Conservation (phyloP, 2,797 vertebrate species). For the Hippoglossus hippoglossus region DNA sequence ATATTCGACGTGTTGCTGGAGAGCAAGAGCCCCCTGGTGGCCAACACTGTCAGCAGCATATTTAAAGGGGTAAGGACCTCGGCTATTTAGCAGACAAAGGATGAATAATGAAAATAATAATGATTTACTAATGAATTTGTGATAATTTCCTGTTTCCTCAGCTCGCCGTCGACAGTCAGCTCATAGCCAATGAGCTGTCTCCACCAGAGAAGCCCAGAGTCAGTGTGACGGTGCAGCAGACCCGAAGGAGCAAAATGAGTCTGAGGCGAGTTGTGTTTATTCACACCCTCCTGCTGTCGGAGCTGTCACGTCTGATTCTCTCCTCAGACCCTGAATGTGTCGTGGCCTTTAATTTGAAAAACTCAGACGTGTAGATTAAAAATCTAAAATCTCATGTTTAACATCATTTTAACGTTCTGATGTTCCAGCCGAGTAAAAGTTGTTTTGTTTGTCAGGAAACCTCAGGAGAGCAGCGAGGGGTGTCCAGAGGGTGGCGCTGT, state of each 20-base stretch:
- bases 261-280: conserved; percentile 73
- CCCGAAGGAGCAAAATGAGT: conserved; percentile 87
- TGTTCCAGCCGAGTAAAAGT: neutral
- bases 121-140: too few relatives aligned
- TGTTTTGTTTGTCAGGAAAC: conserved; percentile 78
- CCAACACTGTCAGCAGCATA: conserved; percentile 85
- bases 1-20: conserved; percentile 91
- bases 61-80: conserved; percentile 89
- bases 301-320: too few relatives aligned
- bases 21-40: conserved; percentile 82
- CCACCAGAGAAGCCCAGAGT: conserved; percentile 84
- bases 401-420: too few relatives aligned
- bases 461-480: conserved; percentile 62
- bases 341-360: too few relatives aligned
- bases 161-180: conserved; percentile 89
- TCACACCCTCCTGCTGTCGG: neutral
- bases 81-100: too few relatives aligned
- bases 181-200: conserved; percentile 89
- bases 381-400: too few relatives aligned
- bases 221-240: conserved; percentile 88
- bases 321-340: too few relatives aligned
- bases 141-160: conserved; percentile 51
- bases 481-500: conserved; percentile 73
- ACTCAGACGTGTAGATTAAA: neutral
- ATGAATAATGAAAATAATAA: neutral